Evolutionary conservation across 2,797 vertebrate genomes (phyloP), one percentile per base, ranked within the genome.

Genomic region (Lithobates sylvaticus): DNA sequence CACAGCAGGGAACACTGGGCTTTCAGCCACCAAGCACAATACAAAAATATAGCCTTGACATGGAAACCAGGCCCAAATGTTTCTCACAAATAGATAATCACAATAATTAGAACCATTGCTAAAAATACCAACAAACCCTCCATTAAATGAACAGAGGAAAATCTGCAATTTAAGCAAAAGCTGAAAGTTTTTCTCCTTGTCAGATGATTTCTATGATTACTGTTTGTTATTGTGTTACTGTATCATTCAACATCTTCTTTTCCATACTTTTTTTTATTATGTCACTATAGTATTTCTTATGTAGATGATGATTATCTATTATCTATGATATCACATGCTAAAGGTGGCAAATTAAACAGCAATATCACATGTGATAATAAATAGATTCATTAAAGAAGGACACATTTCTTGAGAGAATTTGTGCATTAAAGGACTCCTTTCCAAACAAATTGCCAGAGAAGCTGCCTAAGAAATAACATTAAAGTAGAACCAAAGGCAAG

Each of bases 31-130:
- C n/a, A 23, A 84, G 74, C 29, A 79, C 80, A 87, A 83, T 68
- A 10, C 34, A 39, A 61, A 61, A 75, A 42, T 68, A 77, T 75
- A 47, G 70, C 32, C 39, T 42, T 87, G 86, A 84, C 81, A 80
- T 74, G 61, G 10, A 83, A 78, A 79, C 69, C 81, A 69, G 65
- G 76, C 81, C 76, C 75, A 73, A 83, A 72, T 67, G 81, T 79
- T 87, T 84, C 58, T 87, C 76, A 87, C 86, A 83, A 83, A 84
- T 79, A 87, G 81, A 84, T 84, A 87, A 87, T 87, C 44, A 87
- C 86, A 87, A 84, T 87, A 87, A 87, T 87, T 87, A 87, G 29
- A 18, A 18, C 54, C 3, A 47, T 6, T 3, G 29, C 81, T 87
- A 87, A 87, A 84, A 87, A 87, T 87, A 76, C 61, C 16, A 69